Evolutionary conservation across 2,888 invertebrate genomes (phyloP), one percentile per base, ranked within the genome.

Genomic region (Drosophila flavopinicola): DNA sequence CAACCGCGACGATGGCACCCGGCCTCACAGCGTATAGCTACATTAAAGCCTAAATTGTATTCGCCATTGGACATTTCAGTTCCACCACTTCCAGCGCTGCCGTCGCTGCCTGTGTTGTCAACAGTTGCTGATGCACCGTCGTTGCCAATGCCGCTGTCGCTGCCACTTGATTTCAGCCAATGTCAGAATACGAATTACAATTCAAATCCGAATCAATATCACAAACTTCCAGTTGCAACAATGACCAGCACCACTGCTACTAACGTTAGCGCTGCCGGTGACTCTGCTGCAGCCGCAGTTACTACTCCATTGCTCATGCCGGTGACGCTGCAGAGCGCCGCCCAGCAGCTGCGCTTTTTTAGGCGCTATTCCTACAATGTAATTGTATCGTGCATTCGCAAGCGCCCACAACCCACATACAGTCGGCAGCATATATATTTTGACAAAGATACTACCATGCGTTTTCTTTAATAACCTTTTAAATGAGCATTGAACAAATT

Each of bases 351-450:
- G 78, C 88, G 89, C 71, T 89, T 89, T 76, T 89, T 89, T 78
- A 86, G 89, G 89, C 88, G 90, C 76, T 88, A 87, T 80, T 87
- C 90, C 65, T 89, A 89, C 88, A 88, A 89, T 89, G 89, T 89
- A 89, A 89, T 89, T 87, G 89, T 89, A 89, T 89, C 90, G 90
- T 85, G 84, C 83, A 82, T 85, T 84, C 87, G 66, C 74, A 68
- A 68, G 63, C 63, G 63, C 56, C 69, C 44, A 66, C 42, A 61
- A 27, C 47, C 37, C 51, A 66, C 47, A 52, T 49, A 48, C 51
- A n/a, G n/a, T n/a, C n/a, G 35, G 29, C 39, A 30, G 7, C 32
- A 17, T 10, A n/a, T n/a, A n/a, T n/a, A n/a, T n/a, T n/a, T n/a
- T n/a, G n/a, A n/a, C n/a, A n/a, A n/a, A n/a, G n/a, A n/a, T n/a